Base-by-base conservation (phyloP, 2,888 invertebrate genomes). In the Dysmachus trigonus region DNA sequence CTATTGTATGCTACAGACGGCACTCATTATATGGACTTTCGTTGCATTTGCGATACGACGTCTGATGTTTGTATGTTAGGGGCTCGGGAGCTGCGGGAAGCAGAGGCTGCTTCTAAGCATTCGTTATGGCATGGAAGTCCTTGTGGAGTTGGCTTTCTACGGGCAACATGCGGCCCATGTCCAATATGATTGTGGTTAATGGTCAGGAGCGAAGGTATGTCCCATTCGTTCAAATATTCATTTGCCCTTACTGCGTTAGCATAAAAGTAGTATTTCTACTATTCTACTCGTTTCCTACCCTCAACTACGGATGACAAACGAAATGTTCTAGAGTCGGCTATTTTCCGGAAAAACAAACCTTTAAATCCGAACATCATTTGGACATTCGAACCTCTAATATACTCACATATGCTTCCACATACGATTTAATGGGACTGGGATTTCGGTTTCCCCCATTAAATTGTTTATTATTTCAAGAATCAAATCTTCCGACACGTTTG, bases 31-130 rank as follows among this genome's bases (percentile, higher is more conserved):
- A 62, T 22, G 27, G 27, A 31, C 27, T 30, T 47, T 79, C 35
- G 79, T 51, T 79, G 79, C 79, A 79, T 79, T 79, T 79, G 51
- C 47, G 79, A 79, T 79, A 79, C 53, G 13, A 79, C 53, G 13
- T 8, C 27, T 47, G 31, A 51, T 79, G 51, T 51, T 51, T 76
- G 76, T 22, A 38, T 76, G 22, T n/a, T 51, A 27, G n/a, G 79
- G 47, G 30, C n/a, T n/a, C n/a, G n/a, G n/a, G n/a, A n/a, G n/a
- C n/a, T n/a, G n/a, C n/a, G n/a, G n/a, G n/a, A n/a, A n/a, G n/a
- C n/a, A n/a, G n/a, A n/a, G n/a, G 8, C 62, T 22, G 10, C 18
- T 31, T 79, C 51, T 31, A 79, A 79, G 38, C 76, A 51, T 51
- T 79, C 51, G 35, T 51, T 51, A 30, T 47, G 79, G 79, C 47